phyloP scores from a whole-genome alignment of 2,888 invertebrate genomes.

The Ophioninae sp. region DNA sequence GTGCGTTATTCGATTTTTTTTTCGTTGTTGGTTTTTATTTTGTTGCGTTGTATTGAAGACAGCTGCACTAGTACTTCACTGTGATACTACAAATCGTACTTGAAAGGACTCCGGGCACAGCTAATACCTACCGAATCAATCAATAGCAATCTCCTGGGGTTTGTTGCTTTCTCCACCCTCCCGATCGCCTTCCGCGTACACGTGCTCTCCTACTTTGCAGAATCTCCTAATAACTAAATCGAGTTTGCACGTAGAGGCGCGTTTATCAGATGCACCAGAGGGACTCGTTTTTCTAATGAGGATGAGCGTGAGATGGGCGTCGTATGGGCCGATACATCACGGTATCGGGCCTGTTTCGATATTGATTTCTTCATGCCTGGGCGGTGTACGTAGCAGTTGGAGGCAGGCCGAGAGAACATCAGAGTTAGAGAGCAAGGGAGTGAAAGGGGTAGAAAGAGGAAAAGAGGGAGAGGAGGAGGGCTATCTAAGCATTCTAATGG shows the following conservation, averaged over 20 bases:
- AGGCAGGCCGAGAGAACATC: constrained; percentile 55
- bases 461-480: constrained; percentile 32
- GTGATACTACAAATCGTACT: too few species aligned
- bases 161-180: neutral
- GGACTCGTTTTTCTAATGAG: neutral
- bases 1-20: too few species aligned
- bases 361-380: constrained; percentile 77
- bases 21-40: too few species aligned
- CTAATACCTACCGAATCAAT: neutral
- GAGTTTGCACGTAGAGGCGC: neutral
- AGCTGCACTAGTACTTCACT: too few species aligned
- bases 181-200: neutral
- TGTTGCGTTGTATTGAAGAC: too few species aligned
- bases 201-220: neutral
- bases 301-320: neutral
- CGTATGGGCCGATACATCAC: constrained; percentile 11
- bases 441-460: constrained; percentile 53
- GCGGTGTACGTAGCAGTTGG: constrained; percentile 75
- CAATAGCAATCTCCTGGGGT: neutral
- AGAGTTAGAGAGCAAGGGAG: constrained; percentile 64
- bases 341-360: constrained; percentile 73
- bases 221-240: neutral
- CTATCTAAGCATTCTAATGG: constrained; percentile 64
- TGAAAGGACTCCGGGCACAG: too few species aligned
- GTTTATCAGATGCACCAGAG: neutral